Evolutionary conservation across 1,140 invertebrate species (phyloP).

Genomic region (Sitobion miscanthi): DNA sequence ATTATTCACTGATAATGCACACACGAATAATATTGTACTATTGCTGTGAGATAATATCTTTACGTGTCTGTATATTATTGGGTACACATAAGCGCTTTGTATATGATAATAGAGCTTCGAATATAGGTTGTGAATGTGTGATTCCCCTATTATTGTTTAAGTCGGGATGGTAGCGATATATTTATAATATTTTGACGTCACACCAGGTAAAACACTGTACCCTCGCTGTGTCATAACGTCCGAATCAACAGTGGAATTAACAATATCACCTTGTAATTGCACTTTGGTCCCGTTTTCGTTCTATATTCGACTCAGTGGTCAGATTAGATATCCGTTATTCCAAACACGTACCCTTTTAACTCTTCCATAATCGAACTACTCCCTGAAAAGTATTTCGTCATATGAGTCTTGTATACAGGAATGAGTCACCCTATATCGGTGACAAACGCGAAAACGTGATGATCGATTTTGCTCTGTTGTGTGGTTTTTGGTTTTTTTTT

Average conservation of each 20-base stretch:
- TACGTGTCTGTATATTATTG: too few relatives aligned
- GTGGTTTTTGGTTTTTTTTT: not conserved
- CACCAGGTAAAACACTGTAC: not conserved
- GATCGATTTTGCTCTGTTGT: not conserved
- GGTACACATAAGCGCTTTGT: too few relatives aligned
- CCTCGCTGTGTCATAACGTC: not conserved
- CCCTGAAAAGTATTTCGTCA: not conserved
- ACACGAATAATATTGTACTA: too few relatives aligned
- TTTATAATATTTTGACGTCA: not conserved
- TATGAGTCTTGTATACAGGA: too few relatives aligned
- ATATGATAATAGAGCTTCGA: not conserved
- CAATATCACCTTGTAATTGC: not conserved
- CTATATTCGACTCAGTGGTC: not conserved
- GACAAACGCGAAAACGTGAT: not conserved
- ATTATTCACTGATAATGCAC: too few relatives aligned
- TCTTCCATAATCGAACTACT: not conserved
- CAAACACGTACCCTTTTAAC: not conserved
- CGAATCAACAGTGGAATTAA: not conserved
- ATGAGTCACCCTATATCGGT: not conserved
- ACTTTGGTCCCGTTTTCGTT: not conserved
- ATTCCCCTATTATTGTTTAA: not conserved
- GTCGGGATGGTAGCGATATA: not conserved
- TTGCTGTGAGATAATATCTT: too few relatives aligned
- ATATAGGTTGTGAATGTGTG: too few relatives aligned
- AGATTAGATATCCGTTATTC: not conserved